Base-by-base conservation (phyloP, 1,140 invertebrate genomes). In the Drosophila mayri region DNA sequence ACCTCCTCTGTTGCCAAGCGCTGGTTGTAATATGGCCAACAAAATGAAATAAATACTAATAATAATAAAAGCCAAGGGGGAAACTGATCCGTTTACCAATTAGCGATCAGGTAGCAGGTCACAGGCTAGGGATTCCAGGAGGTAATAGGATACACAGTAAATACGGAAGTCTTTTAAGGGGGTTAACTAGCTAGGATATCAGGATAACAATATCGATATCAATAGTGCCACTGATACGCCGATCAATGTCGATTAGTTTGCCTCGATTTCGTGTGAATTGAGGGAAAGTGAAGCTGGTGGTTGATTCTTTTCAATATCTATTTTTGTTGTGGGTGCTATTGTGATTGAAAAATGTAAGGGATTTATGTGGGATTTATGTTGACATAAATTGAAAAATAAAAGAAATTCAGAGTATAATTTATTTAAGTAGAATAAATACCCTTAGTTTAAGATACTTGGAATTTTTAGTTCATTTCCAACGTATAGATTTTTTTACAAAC, bases 121-220 rank as follows among this genome's bases (percentile, higher is more conserved):
- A n/a, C 54, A 22, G 30, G 38, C 1, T 18, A 20, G 6, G 3
- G 22, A 38, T 6, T 12, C 10, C 18, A 22, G 22, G 20, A 62
- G 47, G 79, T 76, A 81, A 81, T 81, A 32, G 64, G 72, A 81
- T 71, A 71, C 32, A 62, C 35, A 11, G 35, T 12, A 35, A 54
- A 59, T 44, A 41, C 73, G 74, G 73, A 77, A 77, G 73, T 67
- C 54, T 37, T 38, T 65, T 11, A n/a, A n/a, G 2, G 5, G 2
- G 2, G 9, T 16, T 40, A 74, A 65, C 59, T 75, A 59, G 52
- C 73, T 55, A 55, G 73, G 37, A 38, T 38, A 35, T 38, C 37
- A 67, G 55, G 30, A 76, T 41, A 76, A 60, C 38, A 72, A 60
- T 76, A 76, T 43, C 47, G 30, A 46, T 76, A 67, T 40, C 47